Evolutionary conservation across 2,888 invertebrate genomes (phyloP), one percentile per base, ranked within the genome.

Genomic region (Acronicta aceris): DNA sequence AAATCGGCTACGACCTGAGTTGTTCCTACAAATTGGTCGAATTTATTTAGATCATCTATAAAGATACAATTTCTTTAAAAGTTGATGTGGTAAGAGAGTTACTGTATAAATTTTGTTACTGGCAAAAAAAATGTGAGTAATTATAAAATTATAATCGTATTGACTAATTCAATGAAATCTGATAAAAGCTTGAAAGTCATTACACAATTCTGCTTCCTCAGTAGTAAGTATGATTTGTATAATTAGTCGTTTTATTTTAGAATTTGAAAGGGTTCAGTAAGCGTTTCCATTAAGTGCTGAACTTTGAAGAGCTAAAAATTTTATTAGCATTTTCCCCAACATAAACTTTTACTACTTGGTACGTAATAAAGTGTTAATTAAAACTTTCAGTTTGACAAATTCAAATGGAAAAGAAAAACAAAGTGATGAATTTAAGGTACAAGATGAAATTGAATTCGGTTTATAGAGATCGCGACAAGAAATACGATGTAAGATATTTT

Each of bases 401-500:
- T 61, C 38, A 30, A 54, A 54, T 40, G 17, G 9, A 41, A n/a
- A 0, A 46, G 7, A 3, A 27, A 16, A 12, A 17, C 25, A 7
- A 56, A 56, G n/a, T 27, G 5, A 9, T 25, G 8, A 25, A 45
- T 30, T 10, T 55, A 13, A 25, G 41, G 4, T 42, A 30, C 55
- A 73, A 65, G 50, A 81, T 78, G 78, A 69, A 70, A 57, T 53
- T 70, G 45, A 68, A 66, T 62, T 43, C 53, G 5, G 46, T 66
- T 47, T 66, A 54, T 40, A 67, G 58, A 17, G 33, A 56, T 13
- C 47, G 53, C 38, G 43, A 59, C 47, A 65, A 69, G 53, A 74
- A 74, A 55, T 61, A 61, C 52, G 78, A 82, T 40, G 82, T 82
- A 56, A 80, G 82, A 21, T 33, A 0, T 15, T 65, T 30, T 25